Base-by-base conservation (phyloP, 2,888 invertebrate species). In the Barypeithes pellucidus region DNA sequence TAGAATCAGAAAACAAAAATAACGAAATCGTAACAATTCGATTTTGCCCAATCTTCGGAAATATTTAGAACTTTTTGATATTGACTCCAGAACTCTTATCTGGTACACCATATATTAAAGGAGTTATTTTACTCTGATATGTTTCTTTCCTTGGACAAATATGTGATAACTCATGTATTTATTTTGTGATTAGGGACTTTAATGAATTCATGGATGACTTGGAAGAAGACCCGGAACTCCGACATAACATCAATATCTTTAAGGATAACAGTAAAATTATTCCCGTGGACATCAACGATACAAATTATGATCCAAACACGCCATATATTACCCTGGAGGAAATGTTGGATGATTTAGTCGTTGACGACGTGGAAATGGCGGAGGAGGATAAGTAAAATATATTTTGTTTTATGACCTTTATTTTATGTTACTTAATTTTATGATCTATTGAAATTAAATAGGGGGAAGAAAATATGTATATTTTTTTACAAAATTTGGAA, bases 131-230 rank as follows among this genome's bases (percentile, higher is more conserved):
- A n/a, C n/a, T n/a, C n/a, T n/a, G n/a, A n/a, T n/a, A n/a, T n/a
- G n/a, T n/a, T n/a, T n/a, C 39, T 9, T 39, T 39, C 12, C 5
- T 39, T 33, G 33, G 33, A 4, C 33, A 33, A 8, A 8, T 5
- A 5, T 33, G 8, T 8, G 5, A 33, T 5, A n/a, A n/a, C 39
- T 45, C 16, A 36, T 54, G 39, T 11, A 24, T 14, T 50, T 63
- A 33, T 43, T 29, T 63, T 71, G 57, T n/a, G 9, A 36, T 24
- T 85, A 96, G 95, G 80, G 98, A 98, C 81, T 98, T 95, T 87
- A 92, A 94, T 80, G 98, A 98, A 79, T 99, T 99, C 88, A 88
- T 99, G 86, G 97, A 99, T 80, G 99, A 99, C 83, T 87, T 99
- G 77, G 99, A 99, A 86, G 99, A 99, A 86, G 98, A 99, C 86